Conservation (phyloP, 2,797 vertebrate species). For the Trematomus bernacchii region DNA sequence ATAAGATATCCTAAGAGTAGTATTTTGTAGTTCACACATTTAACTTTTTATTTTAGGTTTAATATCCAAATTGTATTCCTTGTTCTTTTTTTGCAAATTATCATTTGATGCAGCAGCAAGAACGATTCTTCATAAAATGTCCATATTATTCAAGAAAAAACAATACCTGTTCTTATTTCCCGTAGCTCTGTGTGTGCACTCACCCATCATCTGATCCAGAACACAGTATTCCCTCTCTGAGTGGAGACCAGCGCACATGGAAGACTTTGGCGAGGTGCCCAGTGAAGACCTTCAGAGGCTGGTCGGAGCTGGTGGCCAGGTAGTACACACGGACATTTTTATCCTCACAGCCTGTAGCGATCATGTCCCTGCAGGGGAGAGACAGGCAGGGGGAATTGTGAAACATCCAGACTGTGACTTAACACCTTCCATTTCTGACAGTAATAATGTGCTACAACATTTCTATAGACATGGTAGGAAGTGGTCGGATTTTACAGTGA, state of each 20-base stretch:
- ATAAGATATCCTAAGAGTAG: background rate
- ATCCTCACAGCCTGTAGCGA: constrained; percentile 98
- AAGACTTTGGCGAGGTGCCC: constrained; percentile 97
- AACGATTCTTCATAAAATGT: background rate
- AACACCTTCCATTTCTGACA: background rate
- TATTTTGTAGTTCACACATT: background rate
- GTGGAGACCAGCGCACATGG: constrained; percentile 96
- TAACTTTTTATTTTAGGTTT: background rate
- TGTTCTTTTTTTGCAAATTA: background rate
- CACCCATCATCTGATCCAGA: constrained; percentile 98
- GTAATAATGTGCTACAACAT: background rate
- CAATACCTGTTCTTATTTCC: no score
- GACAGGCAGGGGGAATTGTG: background rate
- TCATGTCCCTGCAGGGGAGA: constrained; percentile 91
- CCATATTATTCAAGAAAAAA: background rate
- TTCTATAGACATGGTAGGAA: background rate
- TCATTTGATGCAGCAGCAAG: background rate
- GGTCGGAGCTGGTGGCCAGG: constrained; percentile 95
- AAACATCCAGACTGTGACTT: background rate
- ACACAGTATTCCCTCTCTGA: constrained; percentile 96
- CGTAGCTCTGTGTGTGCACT: constrained; percentile 30
- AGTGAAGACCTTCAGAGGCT: constrained; percentile 94
- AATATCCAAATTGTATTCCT: background rate
- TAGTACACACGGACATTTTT: constrained; percentile 97
- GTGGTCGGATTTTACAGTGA: background rate